Evolutionary conservation across 2,113 vertebrate genomes (phyloP).

Genomic region (Camarhynchus parvulus): DNA sequence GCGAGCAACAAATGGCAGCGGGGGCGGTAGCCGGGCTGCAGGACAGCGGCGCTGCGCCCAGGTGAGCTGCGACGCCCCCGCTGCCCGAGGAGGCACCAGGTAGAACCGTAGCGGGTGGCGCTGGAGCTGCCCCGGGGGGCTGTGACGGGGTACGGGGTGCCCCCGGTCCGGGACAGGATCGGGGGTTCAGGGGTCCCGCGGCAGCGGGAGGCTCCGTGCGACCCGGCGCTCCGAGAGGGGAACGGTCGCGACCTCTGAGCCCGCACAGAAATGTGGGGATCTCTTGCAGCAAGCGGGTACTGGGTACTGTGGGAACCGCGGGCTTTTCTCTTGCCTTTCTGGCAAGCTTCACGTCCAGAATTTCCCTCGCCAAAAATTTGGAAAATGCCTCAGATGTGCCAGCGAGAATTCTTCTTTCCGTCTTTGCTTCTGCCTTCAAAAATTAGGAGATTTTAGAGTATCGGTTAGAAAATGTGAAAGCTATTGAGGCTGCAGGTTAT

Average conservation of each 20-base stretch:
- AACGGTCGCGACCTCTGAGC: neutral
- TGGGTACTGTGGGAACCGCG: neutral
- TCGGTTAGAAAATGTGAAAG: neutral
- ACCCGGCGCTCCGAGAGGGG: neutral
- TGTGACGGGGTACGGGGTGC: neutral
- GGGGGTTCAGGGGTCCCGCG: neutral
- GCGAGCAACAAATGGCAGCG: constrained; percentile 35
- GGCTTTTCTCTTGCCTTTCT: neutral
- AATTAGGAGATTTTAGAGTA: neutral
- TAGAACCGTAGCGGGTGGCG: neutral
- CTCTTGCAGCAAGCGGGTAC: neutral
- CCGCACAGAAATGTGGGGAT: rapidly evolving
- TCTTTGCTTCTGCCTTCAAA: neutral
- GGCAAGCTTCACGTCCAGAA: neutral
- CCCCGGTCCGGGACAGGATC: neutral
- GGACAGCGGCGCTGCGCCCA: constrained; percentile 14
- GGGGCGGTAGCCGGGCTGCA: neutral
- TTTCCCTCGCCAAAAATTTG: neutral
- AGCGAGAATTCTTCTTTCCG: neutral
- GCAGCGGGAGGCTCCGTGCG: neutral
- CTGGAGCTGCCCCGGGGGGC: neutral
- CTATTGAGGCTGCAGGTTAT: neutral
- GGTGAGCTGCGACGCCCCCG: constrained; percentile 10
- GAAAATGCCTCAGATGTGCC: neutral
- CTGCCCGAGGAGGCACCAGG: neutral